A percentile compares a stretch with the other conserved stretches of the same genome.
These are phyloP conservation scores for Chloropsis hardwickii DNA, from an alignment of 2,113 vertebrate genomes.

Conservation along the genomic window DNA sequence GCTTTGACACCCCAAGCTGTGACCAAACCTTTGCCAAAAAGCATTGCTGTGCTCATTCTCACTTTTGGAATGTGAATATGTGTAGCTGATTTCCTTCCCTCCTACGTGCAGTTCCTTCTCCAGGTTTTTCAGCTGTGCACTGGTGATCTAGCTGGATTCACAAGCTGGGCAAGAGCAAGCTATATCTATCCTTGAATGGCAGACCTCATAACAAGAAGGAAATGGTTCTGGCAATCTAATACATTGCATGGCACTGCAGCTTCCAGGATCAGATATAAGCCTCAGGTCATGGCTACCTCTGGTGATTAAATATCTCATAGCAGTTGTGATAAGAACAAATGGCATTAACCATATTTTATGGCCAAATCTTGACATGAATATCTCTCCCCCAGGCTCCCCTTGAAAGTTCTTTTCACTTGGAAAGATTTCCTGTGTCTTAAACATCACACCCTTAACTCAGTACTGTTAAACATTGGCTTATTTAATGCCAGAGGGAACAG, in stretches of 20 bases:
- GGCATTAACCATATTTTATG: neutral
- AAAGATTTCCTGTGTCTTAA: neutral
- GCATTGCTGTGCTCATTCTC: neutral
- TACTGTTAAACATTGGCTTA: conserved; percentile 14
- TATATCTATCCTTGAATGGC: neutral
- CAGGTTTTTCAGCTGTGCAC: neutral
- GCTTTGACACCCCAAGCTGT: neutral
- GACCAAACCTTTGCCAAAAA: neutral
- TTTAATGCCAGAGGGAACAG: neutral
- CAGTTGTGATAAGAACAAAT: neutral
- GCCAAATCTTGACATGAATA: neutral
- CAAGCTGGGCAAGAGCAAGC: neutral
- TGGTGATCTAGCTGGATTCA: neutral
- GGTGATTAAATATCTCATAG: neutral
- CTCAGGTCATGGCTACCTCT: neutral
- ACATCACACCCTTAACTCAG: neutral
- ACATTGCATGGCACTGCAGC: neutral
- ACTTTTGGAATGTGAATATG: neutral
- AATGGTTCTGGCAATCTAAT: accelerated
- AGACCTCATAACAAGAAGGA: neutral
- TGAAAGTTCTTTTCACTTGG: neutral
- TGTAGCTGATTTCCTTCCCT: neutral
- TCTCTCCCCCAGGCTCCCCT: neutral
- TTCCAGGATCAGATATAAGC: neutral
- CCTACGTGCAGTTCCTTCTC: neutral